Conservation (phyloP, 35 echinoderm and acorn worm genomes). For the Amphiura filiformis region DNA sequence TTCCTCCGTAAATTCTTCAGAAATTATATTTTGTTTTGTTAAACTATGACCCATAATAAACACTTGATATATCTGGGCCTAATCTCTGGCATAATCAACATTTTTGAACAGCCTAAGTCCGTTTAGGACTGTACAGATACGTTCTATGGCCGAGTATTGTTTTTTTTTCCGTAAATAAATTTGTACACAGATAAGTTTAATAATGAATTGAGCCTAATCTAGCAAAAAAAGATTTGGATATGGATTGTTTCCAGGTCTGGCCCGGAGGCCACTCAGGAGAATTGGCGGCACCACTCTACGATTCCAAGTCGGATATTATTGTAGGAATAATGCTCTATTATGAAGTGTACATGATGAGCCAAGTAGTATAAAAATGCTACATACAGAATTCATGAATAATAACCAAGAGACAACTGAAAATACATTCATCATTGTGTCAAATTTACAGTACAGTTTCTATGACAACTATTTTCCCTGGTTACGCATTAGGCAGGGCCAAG, state of each 20-base stretch:
- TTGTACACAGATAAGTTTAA: constrained; percentile 8
- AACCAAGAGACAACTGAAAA: background rate
- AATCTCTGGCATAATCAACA: background rate
- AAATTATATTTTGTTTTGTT: background rate
- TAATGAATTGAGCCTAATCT: background rate
- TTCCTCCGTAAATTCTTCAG: background rate
- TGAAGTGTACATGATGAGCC: background rate
- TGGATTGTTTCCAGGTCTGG: background rate
- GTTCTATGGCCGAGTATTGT: background rate
- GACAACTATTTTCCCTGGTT: background rate
- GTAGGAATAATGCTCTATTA: background rate
- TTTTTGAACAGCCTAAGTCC: background rate
- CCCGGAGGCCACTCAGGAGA: too few species aligned
- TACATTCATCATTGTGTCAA: too few species aligned
- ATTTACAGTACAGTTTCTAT: too few species aligned
- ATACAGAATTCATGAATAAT: background rate
- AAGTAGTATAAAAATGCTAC: background rate
- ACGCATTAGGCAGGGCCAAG: background rate
- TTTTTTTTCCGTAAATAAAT: background rate
- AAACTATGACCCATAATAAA: background rate
- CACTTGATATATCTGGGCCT: background rate
- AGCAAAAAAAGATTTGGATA: background rate
- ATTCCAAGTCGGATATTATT: background rate
- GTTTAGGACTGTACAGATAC: background rate
- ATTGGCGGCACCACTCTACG: background rate